A percentile compares a stretch with the other conserved stretches of the same genome.
These are phyloP conservation scores for Xyrauchen texanus DNA, from an alignment of 2,113 vertebrate genomes.

Conservation along the genomic window DNA sequence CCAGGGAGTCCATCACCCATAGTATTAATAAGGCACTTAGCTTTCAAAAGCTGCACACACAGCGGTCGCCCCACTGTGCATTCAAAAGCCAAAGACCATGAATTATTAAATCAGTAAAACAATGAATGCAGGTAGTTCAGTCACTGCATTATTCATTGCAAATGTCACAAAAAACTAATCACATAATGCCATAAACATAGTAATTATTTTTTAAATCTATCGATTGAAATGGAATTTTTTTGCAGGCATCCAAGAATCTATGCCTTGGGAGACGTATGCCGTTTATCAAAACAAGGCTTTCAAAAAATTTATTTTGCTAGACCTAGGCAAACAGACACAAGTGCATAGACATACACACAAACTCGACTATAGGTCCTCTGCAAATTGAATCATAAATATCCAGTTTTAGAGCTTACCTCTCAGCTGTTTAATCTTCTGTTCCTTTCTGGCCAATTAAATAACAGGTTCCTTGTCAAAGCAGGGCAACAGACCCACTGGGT, in stretches of 20 bases:
- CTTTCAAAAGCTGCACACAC: constrained; percentile 41
- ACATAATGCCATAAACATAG: not conserved
- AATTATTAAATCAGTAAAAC: constrained; percentile 58
- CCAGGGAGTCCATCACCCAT: constrained; percentile 33
- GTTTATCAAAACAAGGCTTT: not conserved
- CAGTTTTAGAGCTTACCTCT: not conserved
- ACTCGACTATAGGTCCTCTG: not conserved
- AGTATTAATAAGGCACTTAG: constrained; percentile 55
- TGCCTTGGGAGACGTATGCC: not conserved
- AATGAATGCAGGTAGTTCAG: constrained; percentile 41
- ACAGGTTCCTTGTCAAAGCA: not conserved
- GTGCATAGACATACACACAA: not conserved
- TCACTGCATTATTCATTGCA: constrained; percentile 43
- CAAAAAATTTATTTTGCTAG: not conserved
- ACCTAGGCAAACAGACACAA: not conserved
- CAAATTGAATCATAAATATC: constrained; percentile 17
- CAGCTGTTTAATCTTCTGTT: constrained; percentile 5
- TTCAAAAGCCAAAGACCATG: constrained; percentile 45
- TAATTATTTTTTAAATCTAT: constrained; percentile 13
- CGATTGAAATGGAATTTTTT: not conserved
- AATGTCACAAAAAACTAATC: constrained; percentile 7
- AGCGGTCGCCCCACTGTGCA: constrained; percentile 18
- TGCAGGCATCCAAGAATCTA: not conserved
- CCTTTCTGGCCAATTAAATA: constrained; percentile 22
- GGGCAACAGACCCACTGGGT: constrained; percentile 7